Evolutionary conservation across 2,113 vertebrate genomes (phyloP).

Genomic region (Plestiodon gilberti): DNA sequence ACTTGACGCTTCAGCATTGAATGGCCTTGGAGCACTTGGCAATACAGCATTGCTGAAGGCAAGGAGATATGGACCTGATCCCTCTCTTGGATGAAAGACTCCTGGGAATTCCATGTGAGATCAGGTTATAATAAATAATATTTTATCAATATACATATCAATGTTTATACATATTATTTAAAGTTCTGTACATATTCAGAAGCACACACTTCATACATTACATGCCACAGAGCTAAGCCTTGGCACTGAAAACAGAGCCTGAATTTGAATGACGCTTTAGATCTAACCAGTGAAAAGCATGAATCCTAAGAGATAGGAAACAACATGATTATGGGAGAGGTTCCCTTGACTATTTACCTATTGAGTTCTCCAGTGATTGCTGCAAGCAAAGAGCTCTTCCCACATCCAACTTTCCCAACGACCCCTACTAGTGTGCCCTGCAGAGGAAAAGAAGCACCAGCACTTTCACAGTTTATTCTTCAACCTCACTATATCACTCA

Average conservation of each 20-base stretch:
- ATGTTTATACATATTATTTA: too few species aligned
- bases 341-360: constrained; percentile 79
- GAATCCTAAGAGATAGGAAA: fast-evolving
- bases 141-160: too few species aligned
- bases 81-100: neutral
- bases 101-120: neutral
- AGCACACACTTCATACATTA: neutral
- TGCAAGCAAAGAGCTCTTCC: constrained; percentile 92
- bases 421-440: constrained; percentile 91
- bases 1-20: neutral
- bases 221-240: neutral
- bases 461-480: neutral
- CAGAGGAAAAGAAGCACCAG: constrained; percentile 45
- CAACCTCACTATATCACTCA: neutral
- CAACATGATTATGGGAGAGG: neutral
- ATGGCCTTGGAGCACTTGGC: neutral
- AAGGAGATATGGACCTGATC: neutral
- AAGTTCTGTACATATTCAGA: neutral
- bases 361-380: constrained; percentile 91
- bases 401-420: constrained; percentile 94
- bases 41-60: neutral
- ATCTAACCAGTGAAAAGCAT: neutral
- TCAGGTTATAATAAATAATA: neutral
- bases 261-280: neutral
- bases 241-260: neutral